These are phyloP conservation scores for Myanophis thanlyinensis DNA, from an alignment of 2,113 vertebrate genomes.

Conservation along the genomic window DNA sequence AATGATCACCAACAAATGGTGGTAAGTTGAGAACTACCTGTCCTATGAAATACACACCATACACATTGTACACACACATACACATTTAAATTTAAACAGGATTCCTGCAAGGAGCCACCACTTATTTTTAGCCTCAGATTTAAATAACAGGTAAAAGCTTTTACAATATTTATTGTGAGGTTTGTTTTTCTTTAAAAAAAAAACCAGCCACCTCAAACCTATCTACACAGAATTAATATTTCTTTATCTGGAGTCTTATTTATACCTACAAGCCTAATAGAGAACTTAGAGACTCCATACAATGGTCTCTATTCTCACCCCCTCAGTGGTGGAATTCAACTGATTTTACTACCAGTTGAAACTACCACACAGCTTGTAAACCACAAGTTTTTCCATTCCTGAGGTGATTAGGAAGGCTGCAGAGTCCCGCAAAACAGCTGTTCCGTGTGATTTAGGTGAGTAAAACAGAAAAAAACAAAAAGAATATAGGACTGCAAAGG, in stretches of 20 bases:
- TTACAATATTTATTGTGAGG: conserved; percentile 6
- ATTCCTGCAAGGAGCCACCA: background rate
- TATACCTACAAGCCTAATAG: background rate
- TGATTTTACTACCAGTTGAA: too few species aligned
- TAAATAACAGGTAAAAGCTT: background rate
- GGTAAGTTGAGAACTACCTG: background rate
- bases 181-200: background rate
- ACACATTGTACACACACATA: background rate
- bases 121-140: conserved; percentile 7
- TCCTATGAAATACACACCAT: background rate
- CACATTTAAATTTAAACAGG: conserved; percentile 23
- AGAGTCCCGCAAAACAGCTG: too few species aligned
- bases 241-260: conserved; percentile 33
- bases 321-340: too few species aligned
- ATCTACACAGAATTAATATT: conserved; percentile 16
- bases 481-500: too few species aligned
- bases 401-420: too few species aligned
- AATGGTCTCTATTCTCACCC: background rate
- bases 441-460: too few species aligned
- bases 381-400: too few species aligned
- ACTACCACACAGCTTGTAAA: too few species aligned
- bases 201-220: background rate
- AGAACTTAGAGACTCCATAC: background rate
- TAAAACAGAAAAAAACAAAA: too few species aligned
- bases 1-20: background rate